Percentiles rank a stretch among this genome's conserved stretches.
Conservation (phyloP, 2,888 invertebrate genomes). For the Drosophila gaucha region DNA sequence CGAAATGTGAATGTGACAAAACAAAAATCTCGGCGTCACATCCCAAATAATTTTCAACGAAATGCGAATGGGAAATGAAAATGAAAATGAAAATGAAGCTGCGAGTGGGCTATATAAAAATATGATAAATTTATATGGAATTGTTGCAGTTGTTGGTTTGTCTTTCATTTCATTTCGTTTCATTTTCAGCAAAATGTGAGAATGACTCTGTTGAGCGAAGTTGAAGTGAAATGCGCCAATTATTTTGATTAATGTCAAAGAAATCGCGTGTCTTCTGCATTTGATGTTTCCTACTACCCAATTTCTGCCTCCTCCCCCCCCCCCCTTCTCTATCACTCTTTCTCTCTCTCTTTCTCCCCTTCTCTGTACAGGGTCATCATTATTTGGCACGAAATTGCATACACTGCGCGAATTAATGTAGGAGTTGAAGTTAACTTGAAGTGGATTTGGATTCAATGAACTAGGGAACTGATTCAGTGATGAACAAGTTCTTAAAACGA, state of each 20-base stretch:
- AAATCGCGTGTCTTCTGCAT: constrained; percentile 76
- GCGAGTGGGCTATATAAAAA: constrained; percentile 52
- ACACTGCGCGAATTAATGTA: constrained; percentile 11
- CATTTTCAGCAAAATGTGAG: constrained; percentile 58
- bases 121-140: constrained; percentile 82
- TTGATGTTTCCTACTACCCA: constrained; percentile 61
- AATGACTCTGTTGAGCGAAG: constrained; percentile 73
- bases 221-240: constrained; percentile 77
- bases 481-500: not conserved
- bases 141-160: constrained; percentile 54
- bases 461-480: not conserved
- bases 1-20: constrained; percentile 52
- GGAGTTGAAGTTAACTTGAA: no score
- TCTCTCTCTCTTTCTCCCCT: no score
- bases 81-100: constrained; percentile 28
- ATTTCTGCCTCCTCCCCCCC: not conserved
- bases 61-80: constrained; percentile 54
- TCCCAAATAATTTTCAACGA: constrained; percentile 82
- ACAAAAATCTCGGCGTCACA: constrained; percentile 73
- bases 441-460: no score
- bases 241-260: constrained; percentile 80
- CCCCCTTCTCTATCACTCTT: not conserved
- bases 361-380: constrained; percentile 56
- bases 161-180: constrained; percentile 30
- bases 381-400: constrained; percentile 63